Evolutionary conservation across 2,888 invertebrate species (phyloP).

Genomic region (Allygus modestus): DNA sequence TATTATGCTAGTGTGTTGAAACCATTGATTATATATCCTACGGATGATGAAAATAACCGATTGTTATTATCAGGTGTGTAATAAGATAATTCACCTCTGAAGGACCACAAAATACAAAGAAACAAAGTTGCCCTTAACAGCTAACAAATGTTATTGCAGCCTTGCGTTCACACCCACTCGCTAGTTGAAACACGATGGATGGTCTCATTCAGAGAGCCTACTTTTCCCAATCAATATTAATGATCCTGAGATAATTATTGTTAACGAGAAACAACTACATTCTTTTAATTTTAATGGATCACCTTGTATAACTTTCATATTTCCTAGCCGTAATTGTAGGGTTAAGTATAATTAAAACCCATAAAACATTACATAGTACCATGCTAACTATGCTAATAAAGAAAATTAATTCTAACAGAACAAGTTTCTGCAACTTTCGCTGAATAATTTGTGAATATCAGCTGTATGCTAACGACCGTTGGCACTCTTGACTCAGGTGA

Average conservation of each 20-base stretch:
- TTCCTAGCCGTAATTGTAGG: background rate
- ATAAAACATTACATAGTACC: slow-evolving; percentile 31
- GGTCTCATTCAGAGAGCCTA: no score
- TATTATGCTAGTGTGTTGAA: no score
- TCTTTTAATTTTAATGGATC: slow-evolving; percentile 22
- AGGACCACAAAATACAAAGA: no score
- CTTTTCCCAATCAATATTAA: slow-evolving; percentile 33
- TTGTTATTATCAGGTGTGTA: no score
- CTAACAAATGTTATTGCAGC: no score
- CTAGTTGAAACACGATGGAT: no score
- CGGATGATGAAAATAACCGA: no score
- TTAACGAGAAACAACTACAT: slow-evolving; percentile 3
- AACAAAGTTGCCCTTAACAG: no score
- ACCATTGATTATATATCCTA: no score
- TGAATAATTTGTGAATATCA: slow-evolving; percentile 3
- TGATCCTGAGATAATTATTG: slow-evolving; percentile 18
- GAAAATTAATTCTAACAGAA: slow-evolving; percentile 7
- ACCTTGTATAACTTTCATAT: slow-evolving; percentile 12
- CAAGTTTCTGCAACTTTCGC: slow-evolving; percentile 24
- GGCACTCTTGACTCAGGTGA: background rate
- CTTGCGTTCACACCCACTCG: no score
- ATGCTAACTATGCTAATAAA: slow-evolving; percentile 23
- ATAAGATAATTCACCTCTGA: no score
- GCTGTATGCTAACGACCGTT: background rate
- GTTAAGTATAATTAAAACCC: slow-evolving; percentile 19